Percentiles rank a stretch among this genome's conserved stretches.
These are phyloP conservation scores for Anoura caudifer DNA, from an alignment of 2,113 vertebrate genomes.

Conservation along the genomic window DNA sequence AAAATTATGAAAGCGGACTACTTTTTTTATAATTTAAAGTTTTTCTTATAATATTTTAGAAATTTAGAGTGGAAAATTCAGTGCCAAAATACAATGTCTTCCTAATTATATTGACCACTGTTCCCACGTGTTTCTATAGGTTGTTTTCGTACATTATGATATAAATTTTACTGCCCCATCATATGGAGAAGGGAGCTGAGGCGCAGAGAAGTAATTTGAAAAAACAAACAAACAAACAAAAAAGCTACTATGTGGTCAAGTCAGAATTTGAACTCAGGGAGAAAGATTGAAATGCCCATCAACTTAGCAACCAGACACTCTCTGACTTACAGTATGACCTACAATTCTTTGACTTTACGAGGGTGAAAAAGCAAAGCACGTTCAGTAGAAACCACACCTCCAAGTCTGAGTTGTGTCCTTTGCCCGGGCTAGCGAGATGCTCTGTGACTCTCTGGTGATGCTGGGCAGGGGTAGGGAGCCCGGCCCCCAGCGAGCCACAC, in stretches of 20 bases:
- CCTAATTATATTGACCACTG: not conserved
- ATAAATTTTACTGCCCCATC: not conserved
- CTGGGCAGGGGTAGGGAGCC: not conserved
- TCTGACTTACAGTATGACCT: not conserved
- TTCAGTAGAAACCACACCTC: not conserved
- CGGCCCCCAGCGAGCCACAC: not conserved
- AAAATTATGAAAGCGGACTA: not conserved
- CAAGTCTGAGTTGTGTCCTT: not conserved
- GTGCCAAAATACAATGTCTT: not conserved
- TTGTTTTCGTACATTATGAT: not conserved
- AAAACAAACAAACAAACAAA: not conserved
- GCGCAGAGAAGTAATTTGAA: not conserved
- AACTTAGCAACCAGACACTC: not conserved
- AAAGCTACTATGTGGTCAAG: not conserved
- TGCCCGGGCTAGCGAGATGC: not conserved
- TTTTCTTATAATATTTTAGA: not conserved
- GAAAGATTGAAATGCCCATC: accelerated
- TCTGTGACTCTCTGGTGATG: not conserved
- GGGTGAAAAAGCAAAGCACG: not conserved
- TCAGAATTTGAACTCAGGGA: not conserved
- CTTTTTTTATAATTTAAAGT: not conserved
- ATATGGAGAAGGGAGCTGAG: not conserved
- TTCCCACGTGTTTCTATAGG: not conserved
- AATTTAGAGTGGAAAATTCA: not conserved
- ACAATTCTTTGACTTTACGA: not conserved